Percentiles rank a stretch among this genome's conserved stretches.
Evolutionary conservation across 1,140 invertebrate species (phyloP).

Genomic region (Neodiprion pinetum): DNA sequence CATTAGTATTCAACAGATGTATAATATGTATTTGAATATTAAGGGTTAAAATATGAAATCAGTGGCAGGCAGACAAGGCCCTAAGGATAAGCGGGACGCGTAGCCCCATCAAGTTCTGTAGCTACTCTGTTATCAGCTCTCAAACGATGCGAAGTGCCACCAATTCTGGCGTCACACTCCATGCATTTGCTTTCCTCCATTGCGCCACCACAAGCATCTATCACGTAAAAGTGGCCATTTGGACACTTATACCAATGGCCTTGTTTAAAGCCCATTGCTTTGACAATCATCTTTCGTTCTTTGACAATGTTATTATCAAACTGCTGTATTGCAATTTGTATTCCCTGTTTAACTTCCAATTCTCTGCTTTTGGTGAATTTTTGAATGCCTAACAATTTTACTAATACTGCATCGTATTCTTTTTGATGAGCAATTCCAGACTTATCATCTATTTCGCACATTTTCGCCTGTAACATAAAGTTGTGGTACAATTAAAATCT

Average conservation of each 20-base stretch:
- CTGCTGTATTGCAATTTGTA: neutral
- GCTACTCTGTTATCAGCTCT: constrained; percentile 55
- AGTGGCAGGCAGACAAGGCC: too few relatives aligned
- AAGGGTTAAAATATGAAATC: too few relatives aligned
- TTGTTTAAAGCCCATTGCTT: constrained; percentile 62
- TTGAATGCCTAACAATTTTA: neutral
- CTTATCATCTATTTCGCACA: neutral
- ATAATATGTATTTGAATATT: too few relatives aligned
- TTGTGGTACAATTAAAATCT: neutral
- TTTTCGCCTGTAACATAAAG: neutral
- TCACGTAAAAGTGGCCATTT: constrained; percentile 76
- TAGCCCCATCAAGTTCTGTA: constrained; percentile 56
- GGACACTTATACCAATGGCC: constrained; percentile 81
- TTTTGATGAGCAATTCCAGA: neutral
- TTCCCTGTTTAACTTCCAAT: neutral
- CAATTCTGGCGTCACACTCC: constrained; percentile 60
- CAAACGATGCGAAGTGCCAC: constrained; percentile 60
- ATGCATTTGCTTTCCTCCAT: constrained; percentile 57
- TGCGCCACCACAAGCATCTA: constrained; percentile 76
- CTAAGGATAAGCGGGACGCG: constrained; percentile 38
- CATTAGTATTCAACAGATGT: too few relatives aligned
- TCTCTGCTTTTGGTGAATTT: neutral
- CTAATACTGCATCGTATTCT: neutral
- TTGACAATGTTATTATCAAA: neutral
- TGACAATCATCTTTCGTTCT: constrained; percentile 44